phyloP scores from a whole-genome alignment of 2,888 invertebrate genomes.

The Mythimna impura region DNA sequence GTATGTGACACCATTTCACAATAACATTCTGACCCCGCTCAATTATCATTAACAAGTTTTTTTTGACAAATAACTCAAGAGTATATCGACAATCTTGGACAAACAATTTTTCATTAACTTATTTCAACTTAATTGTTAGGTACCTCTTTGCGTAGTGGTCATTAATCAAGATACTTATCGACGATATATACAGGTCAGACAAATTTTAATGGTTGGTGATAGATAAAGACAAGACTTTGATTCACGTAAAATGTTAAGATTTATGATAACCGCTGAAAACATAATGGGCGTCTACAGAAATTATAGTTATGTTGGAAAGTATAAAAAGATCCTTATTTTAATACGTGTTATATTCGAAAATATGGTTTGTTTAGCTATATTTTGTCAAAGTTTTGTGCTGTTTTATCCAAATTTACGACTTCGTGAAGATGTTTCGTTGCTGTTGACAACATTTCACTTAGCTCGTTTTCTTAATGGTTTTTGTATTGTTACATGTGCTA shows the following conservation, averaged over 20 bases:
- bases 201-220: not conserved
- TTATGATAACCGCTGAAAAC: slow-evolving; percentile 23
- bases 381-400: not conserved
- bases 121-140: not conserved
- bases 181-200: not conserved
- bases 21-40: not conserved
- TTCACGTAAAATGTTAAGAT: slow-evolving; percentile 1
- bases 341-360: slow-evolving; percentile 25
- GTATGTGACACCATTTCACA: not conserved
- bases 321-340: slow-evolving; percentile 15
- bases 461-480: slow-evolving; percentile 1
- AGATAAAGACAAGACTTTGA: not conserved
- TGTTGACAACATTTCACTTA: not conserved
- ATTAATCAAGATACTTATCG: slow-evolving; percentile 18
- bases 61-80: not conserved
- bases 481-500: slow-evolving; percentile 6
- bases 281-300: slow-evolving; percentile 38
- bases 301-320: slow-evolving; percentile 13
- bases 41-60: not conserved
- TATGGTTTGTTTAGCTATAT: not conserved
- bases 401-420: not conserved
- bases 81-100: not conserved
- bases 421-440: not conserved
- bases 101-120: not conserved
- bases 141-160: not conserved